Conservation (phyloP, 2,888 invertebrate genomes). For the Charanyca ferruginea region DNA sequence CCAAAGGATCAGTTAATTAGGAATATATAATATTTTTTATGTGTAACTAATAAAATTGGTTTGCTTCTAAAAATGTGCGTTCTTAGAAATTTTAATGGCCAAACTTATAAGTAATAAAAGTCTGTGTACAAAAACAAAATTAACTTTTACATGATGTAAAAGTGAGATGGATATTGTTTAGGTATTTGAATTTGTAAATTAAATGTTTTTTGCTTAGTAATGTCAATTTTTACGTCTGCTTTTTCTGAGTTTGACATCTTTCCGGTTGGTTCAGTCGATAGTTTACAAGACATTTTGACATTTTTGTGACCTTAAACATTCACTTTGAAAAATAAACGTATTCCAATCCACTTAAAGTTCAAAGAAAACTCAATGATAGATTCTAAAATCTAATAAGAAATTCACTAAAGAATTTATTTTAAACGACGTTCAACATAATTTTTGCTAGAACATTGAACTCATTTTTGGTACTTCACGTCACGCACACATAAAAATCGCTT, state of each 20-base stretch:
- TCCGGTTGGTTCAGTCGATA: neutral
- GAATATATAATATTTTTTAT: slow-evolving; percentile 1
- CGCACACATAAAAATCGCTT: slow-evolving; percentile 44
- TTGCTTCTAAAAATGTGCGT: slow-evolving; percentile 4
- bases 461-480: slow-evolving; percentile 30
- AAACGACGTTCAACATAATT: slow-evolving; percentile 18
- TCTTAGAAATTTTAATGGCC: slow-evolving; percentile 11
- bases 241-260: slow-evolving; percentile 6
- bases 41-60: slow-evolving; percentile 22
- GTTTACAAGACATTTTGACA: neutral
- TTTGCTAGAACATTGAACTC: slow-evolving; percentile 23
- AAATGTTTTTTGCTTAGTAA: neutral
- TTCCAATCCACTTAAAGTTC: slow-evolving; percentile 25
- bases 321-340: neutral
- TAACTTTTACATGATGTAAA: neutral
- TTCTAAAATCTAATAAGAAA: slow-evolving; percentile 29
- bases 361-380: slow-evolving; percentile 24
- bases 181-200: neutral
- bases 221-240: neutral
- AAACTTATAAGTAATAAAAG: slow-evolving; percentile 12
- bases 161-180: slow-evolving; percentile 11
- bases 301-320: neutral
- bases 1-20: neutral
- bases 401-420: slow-evolving; percentile 16
- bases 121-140: slow-evolving; percentile 12